These are phyloP conservation scores for Aspidapion aeneum DNA, from an alignment of 2,888 invertebrate species.

Conservation along the genomic window DNA sequence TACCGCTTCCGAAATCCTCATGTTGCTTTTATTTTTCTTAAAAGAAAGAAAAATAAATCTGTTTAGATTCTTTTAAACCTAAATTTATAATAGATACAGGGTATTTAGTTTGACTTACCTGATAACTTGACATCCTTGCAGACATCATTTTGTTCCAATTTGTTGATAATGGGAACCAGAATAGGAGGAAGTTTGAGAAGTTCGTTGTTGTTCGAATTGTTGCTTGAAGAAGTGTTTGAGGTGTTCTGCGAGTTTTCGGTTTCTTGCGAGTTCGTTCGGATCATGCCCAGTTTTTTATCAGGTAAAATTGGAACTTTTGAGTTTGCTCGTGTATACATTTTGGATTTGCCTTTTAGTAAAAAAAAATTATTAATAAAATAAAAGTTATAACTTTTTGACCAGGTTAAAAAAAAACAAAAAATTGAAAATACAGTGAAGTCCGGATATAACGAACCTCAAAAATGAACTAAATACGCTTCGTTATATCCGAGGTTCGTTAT, in stretches of 20 bases:
- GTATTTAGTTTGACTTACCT: background rate
- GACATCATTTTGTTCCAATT: slow-evolving; percentile 49
- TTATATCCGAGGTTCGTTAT: too few species aligned
- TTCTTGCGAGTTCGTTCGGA: slow-evolving; percentile 51
- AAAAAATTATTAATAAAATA: slow-evolving; percentile 35
- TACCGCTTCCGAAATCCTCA: too few species aligned
- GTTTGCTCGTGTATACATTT: slow-evolving; percentile 25
- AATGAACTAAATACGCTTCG: too few species aligned
- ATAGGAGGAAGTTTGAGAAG: slow-evolving; percentile 66
- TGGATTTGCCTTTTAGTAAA: slow-evolving; percentile 32
- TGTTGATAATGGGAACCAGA: slow-evolving; percentile 64
- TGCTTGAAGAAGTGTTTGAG: slow-evolving; percentile 57
- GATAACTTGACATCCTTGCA: slow-evolving; percentile 1
- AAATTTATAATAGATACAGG: too few species aligned
- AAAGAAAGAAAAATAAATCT: too few species aligned
- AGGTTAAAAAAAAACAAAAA: too few species aligned
- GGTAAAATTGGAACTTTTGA: slow-evolving; percentile 48
- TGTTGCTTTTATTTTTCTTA: too few species aligned
- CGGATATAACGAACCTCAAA: too few species aligned
- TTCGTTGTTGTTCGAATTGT: slow-evolving; percentile 51
- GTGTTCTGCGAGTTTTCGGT: slow-evolving; percentile 60
- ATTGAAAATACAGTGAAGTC: too few species aligned
- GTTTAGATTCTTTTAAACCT: too few species aligned
- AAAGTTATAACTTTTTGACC: too few species aligned
- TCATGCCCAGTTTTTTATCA: slow-evolving; percentile 53